Evolutionary conservation across 2,113 vertebrate species (phyloP), one percentile per base, ranked within the genome.

Genomic region (Chiloscyllium plagiosum): DNA sequence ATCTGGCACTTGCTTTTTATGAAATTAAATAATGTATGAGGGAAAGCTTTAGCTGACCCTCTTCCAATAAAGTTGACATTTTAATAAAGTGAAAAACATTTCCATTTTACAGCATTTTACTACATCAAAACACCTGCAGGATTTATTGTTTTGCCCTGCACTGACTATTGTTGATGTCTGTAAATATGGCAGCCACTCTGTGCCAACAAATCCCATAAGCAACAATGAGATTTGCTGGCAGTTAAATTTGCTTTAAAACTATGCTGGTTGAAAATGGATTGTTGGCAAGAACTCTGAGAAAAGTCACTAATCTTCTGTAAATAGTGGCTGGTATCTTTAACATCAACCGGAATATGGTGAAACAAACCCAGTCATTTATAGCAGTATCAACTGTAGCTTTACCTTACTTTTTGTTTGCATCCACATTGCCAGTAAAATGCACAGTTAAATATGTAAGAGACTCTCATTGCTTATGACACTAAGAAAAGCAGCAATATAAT

Each of bases 11-110:
- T 26, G 10, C 50, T 56, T 89, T 89, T 89, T 89, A 50, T 1
- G 50, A 24, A 50, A 52, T 89, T 52, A 52, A 56, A 89, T 10
- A 56, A 89, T 89, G 47, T 56, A 56, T 8, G 50, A 26, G 47
- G 50, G 3, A 52, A 50, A 89, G 86, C 12, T 89, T 89, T 89
- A 50, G 24, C 42, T 26, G 8, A 24, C 2, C 50, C 13, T 56
- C 86, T 89, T 52, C 50, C 86, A 89, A 89, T 56, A 56, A 56
- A 89, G 26, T 50, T 89, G 86, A 89, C 86, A 56, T 89, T 89
- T 12, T 89, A 29, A 89, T 29, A 89, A 83, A 83, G 80, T 83
- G 42, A 83, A 47, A 42, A 83, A 52, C 24, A 56, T 89, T 89
- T 89, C 2, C 24, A 89, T 89, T 89, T 89, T 89, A 50, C 50